Conservation (phyloP, 2,113 vertebrate genomes). For the Rana temporaria region DNA sequence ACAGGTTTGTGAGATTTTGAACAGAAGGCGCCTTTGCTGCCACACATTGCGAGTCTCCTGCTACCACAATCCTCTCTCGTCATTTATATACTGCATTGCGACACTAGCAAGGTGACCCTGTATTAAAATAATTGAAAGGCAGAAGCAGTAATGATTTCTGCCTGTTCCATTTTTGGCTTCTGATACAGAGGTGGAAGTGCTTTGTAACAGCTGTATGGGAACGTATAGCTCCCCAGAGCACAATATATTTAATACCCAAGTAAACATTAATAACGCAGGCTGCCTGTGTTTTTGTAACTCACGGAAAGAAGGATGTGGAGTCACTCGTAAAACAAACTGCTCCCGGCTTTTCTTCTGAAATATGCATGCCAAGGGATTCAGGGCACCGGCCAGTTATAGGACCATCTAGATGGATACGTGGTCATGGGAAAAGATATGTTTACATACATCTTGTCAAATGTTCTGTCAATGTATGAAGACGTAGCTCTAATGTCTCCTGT, state of each 20-base stretch:
- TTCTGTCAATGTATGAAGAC: not conserved
- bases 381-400: constrained; percentile 47
- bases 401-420: constrained; percentile 37
- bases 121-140: constrained; percentile 57
- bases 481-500: no score
- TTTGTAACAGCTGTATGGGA: constrained; percentile 57
- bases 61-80: constrained; percentile 48
- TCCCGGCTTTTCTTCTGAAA: constrained; percentile 50
- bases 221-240: constrained; percentile 52
- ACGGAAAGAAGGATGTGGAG: constrained; percentile 51
- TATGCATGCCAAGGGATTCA: constrained; percentile 49
- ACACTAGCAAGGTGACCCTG: constrained; percentile 58
- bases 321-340: constrained; percentile 55
- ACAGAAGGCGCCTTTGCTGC: constrained; percentile 21
- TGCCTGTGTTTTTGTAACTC: constrained; percentile 57
- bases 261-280: constrained; percentile 58
- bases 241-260: constrained; percentile 58
- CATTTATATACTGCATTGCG: constrained; percentile 57
- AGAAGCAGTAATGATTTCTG: constrained; percentile 56
- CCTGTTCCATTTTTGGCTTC: constrained; percentile 54
- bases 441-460: not conserved
- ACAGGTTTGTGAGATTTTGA: not conserved
- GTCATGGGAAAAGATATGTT: constrained; percentile 28
- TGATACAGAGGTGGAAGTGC: constrained; percentile 57
- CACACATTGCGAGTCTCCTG: constrained; percentile 31